Percentiles rank a stretch among this genome's conserved stretches.
Conservation (phyloP, 2,888 invertebrate genomes). For the Bellardia bayeri region DNA sequence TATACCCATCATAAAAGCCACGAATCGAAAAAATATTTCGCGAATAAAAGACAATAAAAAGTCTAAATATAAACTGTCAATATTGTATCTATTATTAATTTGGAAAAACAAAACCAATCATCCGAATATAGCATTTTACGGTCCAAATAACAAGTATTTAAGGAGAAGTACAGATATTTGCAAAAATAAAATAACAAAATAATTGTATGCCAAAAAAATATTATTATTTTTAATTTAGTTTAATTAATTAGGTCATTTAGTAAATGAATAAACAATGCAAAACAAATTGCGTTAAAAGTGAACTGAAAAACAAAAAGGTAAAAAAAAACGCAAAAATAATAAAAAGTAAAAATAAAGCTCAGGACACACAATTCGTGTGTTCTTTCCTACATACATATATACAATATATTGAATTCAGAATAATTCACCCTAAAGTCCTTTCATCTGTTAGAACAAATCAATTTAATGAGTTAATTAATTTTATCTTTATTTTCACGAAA, state of each 20-base stretch:
- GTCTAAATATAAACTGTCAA: too few species aligned
- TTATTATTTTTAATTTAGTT: background rate
- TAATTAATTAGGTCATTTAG: background rate
- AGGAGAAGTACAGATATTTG: too few species aligned
- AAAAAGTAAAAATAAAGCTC: background rate
- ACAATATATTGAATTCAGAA: background rate
- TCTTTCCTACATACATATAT: too few species aligned
- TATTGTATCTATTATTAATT: too few species aligned
- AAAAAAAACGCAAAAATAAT: background rate
- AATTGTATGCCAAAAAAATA: too few species aligned
- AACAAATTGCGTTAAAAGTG: background rate
- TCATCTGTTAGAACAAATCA: constrained; percentile 57
- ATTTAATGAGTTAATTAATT: constrained; percentile 70
- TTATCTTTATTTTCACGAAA: constrained; percentile 42
- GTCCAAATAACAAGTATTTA: too few species aligned
- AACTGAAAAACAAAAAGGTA: background rate
- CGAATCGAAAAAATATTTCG: too few species aligned
- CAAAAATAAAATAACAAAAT: too few species aligned
- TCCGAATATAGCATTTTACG: too few species aligned
- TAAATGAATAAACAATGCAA: background rate
- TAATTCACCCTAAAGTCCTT: constrained; percentile 30
- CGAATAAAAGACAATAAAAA: too few species aligned
- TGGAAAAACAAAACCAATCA: too few species aligned
- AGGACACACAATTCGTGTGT: background rate
- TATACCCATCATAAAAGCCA: too few species aligned